Percentiles rank a stretch among this genome's conserved stretches.
Evolutionary conservation across 2,113 vertebrate species (phyloP).

Genomic region (Dicaeum eximium): DNA sequence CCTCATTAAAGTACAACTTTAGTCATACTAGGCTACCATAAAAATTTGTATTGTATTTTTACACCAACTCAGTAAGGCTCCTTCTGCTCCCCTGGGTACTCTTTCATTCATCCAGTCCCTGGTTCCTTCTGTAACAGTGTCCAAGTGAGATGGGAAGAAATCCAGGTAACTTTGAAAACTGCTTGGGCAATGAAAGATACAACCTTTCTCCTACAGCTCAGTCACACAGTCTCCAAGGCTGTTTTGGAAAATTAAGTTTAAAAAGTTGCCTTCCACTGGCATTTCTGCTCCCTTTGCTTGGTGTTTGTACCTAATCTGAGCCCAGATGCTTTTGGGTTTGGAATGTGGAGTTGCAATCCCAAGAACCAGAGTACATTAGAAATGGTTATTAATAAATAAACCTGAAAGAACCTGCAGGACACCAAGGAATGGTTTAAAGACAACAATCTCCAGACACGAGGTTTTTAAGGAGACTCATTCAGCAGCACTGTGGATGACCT

Average conservation of each 20-base stretch:
- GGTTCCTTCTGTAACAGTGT: not conserved
- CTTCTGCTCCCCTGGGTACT: not conserved
- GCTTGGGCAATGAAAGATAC: not conserved
- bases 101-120: not conserved
- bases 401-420: not conserved
- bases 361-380: not conserved
- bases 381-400: not conserved
- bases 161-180: not conserved
- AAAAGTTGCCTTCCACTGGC: not conserved
- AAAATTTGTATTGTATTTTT: rapidly evolving
- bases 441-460: rapidly evolving
- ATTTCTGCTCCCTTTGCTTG: not conserved
- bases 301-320: not conserved
- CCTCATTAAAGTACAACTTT: not conserved
- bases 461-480: not conserved
- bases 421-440: not conserved
- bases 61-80: not conserved
- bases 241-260: not conserved
- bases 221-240: not conserved
- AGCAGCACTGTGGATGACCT: not conserved
- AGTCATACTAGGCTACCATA: not conserved
- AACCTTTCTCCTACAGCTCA: not conserved
- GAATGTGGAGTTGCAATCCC: rapidly evolving
- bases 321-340: not conserved
- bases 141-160: not conserved